Base-by-base conservation (phyloP, 2,888 invertebrate genomes). In the Drosophila pseudotalamancana region DNA sequence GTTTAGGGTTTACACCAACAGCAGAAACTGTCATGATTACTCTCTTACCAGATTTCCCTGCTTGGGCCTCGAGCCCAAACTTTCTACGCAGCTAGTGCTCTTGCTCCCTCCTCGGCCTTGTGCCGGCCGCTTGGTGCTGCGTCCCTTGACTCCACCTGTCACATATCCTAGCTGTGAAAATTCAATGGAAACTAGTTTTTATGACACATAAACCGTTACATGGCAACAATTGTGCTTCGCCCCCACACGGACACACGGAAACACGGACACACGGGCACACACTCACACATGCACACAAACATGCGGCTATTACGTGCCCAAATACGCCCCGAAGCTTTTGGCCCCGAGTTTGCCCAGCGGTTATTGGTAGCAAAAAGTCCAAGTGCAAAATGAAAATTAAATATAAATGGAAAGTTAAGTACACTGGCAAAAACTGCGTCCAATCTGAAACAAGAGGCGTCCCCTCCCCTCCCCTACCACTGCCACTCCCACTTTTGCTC, bases 371-470 rank as follows among this genome's bases (percentile, higher is more conserved):
- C 59, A 67, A 84, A 82, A 85, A 87, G 87, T 72, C 85, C 64
- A 82, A 82, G 85, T 82, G 83, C 80, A 82, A 85, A 87, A 87
- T 82, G 83, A 85, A 85, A 81, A 82, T 85, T 87, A 82, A 82
- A 87, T 82, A 82, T 77, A 82, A 85, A 85, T 85, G 83, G n/a
- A n/a, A n/a, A n/a, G n/a, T 72, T 72, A 87, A 82, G 85, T 75
- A 82, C 65, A 62, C 55, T 25, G 39, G 34, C 51, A 37, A 37
- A 61, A 72, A 53, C 49, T 45, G 37, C 51, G 43, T 32, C 49
- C 39, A 49, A 21, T 54, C 32, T 23, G 34, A 49, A 32, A 48
- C 34, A n/a, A 27, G 29, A 3, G 25, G 11, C 25, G 11, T 16
- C 18, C 16, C 21, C 8, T 23, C 4, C 14, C 9, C 23, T 2